These are phyloP conservation scores for Orchestia grillus DNA, from an alignment of 1,140 invertebrate species.

Conservation along the genomic window DNA sequence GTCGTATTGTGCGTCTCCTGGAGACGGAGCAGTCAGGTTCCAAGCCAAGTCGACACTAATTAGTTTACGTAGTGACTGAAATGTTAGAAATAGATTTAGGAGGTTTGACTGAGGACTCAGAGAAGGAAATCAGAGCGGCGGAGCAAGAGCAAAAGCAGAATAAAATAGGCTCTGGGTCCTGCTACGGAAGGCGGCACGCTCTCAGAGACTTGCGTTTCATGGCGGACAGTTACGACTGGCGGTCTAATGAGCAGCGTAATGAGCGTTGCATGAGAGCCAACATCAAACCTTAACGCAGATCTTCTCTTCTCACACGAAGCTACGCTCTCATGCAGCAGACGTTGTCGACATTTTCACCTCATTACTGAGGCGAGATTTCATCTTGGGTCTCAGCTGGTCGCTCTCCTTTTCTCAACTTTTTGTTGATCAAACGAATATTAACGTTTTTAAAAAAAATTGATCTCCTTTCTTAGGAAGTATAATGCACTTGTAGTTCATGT, in stretches of 20 bases:
- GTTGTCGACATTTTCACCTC: background rate
- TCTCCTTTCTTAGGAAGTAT: background rate
- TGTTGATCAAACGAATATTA: background rate
- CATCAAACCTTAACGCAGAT: background rate
- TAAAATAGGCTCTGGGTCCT: background rate
- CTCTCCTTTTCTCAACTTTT: background rate
- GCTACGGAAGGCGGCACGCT: background rate
- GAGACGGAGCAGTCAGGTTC: background rate
- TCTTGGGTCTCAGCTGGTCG: too few species aligned
- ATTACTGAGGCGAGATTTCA: background rate
- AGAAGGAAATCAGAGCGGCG: background rate
- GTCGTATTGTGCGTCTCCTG: background rate
- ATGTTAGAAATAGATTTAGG: background rate
- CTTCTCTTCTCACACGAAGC: background rate
- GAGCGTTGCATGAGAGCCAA: background rate
- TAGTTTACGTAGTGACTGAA: background rate
- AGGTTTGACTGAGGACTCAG: background rate
- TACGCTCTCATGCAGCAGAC: background rate
- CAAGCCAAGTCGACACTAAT: background rate
- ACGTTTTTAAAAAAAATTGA: background rate
- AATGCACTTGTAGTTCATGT: background rate
- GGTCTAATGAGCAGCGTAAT: constrained; percentile 44
- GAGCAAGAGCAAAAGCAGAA: background rate
- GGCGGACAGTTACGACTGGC: constrained; percentile 39
- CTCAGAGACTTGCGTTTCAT: background rate